phyloP scores from a whole-genome alignment of 2,113 vertebrate species.

The Hydrolagus affinis region DNA sequence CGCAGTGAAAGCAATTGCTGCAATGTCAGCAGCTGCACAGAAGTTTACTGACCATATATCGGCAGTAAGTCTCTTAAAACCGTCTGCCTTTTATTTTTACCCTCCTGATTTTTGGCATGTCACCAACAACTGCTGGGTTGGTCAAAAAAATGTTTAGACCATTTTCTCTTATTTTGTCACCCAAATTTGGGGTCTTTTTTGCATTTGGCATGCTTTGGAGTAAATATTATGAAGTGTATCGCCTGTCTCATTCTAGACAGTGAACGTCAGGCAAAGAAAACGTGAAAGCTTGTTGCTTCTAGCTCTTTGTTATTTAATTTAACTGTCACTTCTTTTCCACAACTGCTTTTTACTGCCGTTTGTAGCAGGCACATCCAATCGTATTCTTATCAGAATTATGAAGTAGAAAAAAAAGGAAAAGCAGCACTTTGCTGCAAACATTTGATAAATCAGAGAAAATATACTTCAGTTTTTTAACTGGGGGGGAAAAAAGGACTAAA shows the following conservation, averaged over 20 bases:
- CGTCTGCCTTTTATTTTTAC: background rate
- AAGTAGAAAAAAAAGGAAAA: conserved; percentile 15
- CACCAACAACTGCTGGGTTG: no score
- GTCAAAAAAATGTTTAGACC: background rate
- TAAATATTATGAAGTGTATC: conserved; percentile 31
- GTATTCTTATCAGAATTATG: conserved; percentile 25
- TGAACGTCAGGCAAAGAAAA: conserved; percentile 28
- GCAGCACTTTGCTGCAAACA: conserved; percentile 25
- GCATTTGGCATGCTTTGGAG: background rate
- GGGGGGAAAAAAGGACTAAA: background rate
- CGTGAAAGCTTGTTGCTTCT: conserved; percentile 31
- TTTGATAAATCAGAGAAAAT: background rate
- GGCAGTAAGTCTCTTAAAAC: no score
- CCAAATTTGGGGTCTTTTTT: conserved; percentile 17
- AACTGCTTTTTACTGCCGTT: conserved; percentile 27
- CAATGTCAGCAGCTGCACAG: background rate
- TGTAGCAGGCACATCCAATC: conserved; percentile 26
- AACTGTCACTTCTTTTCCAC: conserved; percentile 29
- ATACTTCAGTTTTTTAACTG: background rate
- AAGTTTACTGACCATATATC: background rate
- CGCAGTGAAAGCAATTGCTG: no score
- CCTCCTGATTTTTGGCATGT: background rate
- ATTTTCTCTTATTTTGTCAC: conserved; percentile 24
- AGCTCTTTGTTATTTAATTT: conserved; percentile 33
- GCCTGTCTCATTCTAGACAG: conserved; percentile 20